Base-by-base conservation (phyloP, 2,113 vertebrate species). In the Trichechus manatus region DNA sequence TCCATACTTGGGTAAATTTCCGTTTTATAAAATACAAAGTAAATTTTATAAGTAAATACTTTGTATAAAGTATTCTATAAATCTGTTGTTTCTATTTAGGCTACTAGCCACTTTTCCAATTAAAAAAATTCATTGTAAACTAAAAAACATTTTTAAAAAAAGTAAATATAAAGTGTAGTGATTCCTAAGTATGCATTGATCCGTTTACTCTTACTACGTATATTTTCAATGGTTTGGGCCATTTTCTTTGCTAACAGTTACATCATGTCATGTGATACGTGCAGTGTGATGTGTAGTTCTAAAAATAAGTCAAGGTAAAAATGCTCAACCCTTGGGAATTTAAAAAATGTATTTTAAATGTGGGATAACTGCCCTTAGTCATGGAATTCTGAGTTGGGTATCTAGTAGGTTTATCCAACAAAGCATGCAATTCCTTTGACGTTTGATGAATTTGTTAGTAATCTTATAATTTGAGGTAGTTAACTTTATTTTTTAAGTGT, bases 221-320 rank as follows among this genome's bases (percentile, higher is more conserved):
- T 98, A 94, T 98, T 98, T 98, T 92, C 96, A 96, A 56, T 94
- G 79, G 91, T 97, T 98, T 87, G 96, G 98, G 97, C 94, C 97
- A 23, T 94, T 98, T 97, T 98, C 25, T 89, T 96, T 75, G 78
- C 75, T 75, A 74, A 85, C 70, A 98, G 98, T 99, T 99, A 98
- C 98, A 98, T 98, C 98, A 99, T 97, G 97, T 97, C 98, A 97
- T 98, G 98, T 98, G 98, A 97, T 98, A 90, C 31, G 97, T 97
- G 31, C 97, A 9, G 90, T 98, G 96, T 95, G 98, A 98, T 98
- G 98, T 97, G 98, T 98, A 97, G 88, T 97, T 96, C 98, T 98
- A 98, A 98, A 98, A 98, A 98, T 98, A 98, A 98, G 95, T 94
- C 61, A 97, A 98, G 98, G 98, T 94, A 95, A 96, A 97, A 98